Conservation (phyloP, 1,140 invertebrate species). For the Acromyrmex heyeri region DNA sequence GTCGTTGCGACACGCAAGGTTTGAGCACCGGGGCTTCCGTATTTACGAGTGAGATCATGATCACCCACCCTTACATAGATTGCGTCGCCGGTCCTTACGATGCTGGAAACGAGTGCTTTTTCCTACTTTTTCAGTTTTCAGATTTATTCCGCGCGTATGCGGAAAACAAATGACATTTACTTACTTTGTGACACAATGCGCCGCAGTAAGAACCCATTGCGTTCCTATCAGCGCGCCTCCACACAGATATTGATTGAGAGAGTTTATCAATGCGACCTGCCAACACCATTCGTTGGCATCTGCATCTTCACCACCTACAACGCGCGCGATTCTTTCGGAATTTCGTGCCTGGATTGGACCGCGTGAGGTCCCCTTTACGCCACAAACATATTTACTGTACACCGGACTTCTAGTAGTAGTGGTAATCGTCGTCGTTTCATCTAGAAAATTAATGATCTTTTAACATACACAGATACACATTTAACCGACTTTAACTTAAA, state of each 20-base stretch:
- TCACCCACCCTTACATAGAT: constrained; percentile 97
- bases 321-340: constrained; percentile 88
- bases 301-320: constrained; percentile 96
- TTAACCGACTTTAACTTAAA: not conserved
- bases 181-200: constrained; percentile 98
- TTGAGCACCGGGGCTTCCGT: constrained; percentile 95
- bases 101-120: constrained; percentile 87
- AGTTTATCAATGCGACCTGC: constrained; percentile 98
- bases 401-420: constrained; percentile 90
- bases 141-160: not conserved
- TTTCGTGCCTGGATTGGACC: constrained; percentile 86
- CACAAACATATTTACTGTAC: constrained; percentile 96
- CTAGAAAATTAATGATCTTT: constrained; percentile 54
- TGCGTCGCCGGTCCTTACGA: constrained; percentile 95
- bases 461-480: not conserved
- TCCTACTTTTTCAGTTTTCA: not conserved
- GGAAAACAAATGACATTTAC: constrained; percentile 74
- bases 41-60: constrained; percentile 95
- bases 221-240: constrained; percentile 97
- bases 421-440: constrained; percentile 82
- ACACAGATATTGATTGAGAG: constrained; percentile 97
- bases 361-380: constrained; percentile 91
- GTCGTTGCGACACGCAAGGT: constrained; percentile 95
- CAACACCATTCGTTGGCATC: constrained; percentile 97
- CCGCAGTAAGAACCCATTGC: constrained; percentile 97